Percentiles rank a stretch among this genome's conserved stretches.
Conservation (phyloP, 2,113 vertebrate species). For the Monopterus albus region DNA sequence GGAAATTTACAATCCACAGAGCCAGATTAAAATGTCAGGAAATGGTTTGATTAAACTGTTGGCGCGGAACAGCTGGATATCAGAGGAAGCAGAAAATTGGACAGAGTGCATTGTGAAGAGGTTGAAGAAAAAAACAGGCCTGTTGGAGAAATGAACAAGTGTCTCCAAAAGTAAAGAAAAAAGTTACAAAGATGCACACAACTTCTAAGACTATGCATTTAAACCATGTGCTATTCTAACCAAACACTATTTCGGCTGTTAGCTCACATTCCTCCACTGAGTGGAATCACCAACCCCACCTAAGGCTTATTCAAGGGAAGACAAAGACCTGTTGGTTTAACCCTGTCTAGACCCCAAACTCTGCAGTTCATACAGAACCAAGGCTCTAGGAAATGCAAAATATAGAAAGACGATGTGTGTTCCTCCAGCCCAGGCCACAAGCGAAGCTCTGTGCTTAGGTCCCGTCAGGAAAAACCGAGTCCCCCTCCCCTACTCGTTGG, state of each 20-base stretch:
- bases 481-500: slow-evolving; percentile 33
- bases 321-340: slow-evolving; percentile 51
- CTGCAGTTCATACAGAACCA: slow-evolving; percentile 15
- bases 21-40: background rate
- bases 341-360: slow-evolving; percentile 49
- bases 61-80: too few relatives aligned
- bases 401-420: slow-evolving; percentile 69
- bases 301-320: slow-evolving; percentile 34
- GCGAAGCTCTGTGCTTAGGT: slow-evolving; percentile 71
- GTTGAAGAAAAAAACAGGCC: too few relatives aligned
- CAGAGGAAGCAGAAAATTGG: background rate
- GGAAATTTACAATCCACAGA: slow-evolving; percentile 7
- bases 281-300: slow-evolving; percentile 43
- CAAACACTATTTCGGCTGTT: slow-evolving; percentile 48
- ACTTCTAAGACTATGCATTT: background rate
- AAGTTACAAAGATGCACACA: background rate
- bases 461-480: slow-evolving; percentile 52
- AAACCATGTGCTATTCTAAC: slow-evolving; percentile 1
- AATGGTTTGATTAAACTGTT: background rate
- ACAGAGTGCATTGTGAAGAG: too few relatives aligned
- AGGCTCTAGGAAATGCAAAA: slow-evolving; percentile 54
- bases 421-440: slow-evolving; percentile 65
- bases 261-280: slow-evolving; percentile 12
- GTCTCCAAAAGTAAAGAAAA: background rate
- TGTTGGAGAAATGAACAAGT: background rate